These are phyloP conservation scores for Palythoa heliodiscus DNA, from an alignment of 92 coral and sea anemone species.

Conservation along the genomic window DNA sequence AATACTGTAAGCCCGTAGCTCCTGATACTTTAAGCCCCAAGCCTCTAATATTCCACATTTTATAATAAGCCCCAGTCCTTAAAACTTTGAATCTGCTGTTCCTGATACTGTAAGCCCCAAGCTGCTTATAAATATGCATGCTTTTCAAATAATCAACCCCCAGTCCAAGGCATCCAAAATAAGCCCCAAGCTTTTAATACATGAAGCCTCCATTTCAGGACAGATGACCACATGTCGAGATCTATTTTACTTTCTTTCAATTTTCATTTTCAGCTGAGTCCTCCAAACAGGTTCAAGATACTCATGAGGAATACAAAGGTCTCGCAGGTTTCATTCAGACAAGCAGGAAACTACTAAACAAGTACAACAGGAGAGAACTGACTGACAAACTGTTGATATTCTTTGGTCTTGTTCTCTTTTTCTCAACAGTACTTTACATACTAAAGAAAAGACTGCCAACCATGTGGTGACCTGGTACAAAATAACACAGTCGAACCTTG, in stretches of 20 bases:
- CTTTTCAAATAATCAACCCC: no score
- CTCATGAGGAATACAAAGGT: slow-evolving; percentile 94
- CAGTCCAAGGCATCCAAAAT: no score
- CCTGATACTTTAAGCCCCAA: no score
- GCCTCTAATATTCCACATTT: no score
- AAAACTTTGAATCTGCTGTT: no score
- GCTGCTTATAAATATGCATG: no score
- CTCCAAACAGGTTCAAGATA: slow-evolving; percentile 82
- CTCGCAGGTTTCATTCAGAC: slow-evolving; percentile 86
- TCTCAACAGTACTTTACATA: slow-evolving; percentile 86
- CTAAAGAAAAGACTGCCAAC: slow-evolving; percentile 82
- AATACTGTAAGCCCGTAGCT: no score
- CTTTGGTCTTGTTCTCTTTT: slow-evolving; percentile 91
- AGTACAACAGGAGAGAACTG: slow-evolving; percentile 89
- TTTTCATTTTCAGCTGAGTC: slow-evolving; percentile 68
- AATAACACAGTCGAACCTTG: no score
- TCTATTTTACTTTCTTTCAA: neutral
- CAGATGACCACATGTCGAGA: neutral
- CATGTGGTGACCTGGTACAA: slow-evolving; percentile 28
- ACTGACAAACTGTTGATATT: slow-evolving; percentile 89
- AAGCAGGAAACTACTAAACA: slow-evolving; percentile 89
- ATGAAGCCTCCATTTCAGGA: no score
- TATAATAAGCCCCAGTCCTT: no score
- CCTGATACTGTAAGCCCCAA: no score
- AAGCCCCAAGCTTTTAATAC: no score